phyloP scores from a whole-genome alignment of 2,888 invertebrate genomes.

The Thecocarcelia acutangulata region DNA sequence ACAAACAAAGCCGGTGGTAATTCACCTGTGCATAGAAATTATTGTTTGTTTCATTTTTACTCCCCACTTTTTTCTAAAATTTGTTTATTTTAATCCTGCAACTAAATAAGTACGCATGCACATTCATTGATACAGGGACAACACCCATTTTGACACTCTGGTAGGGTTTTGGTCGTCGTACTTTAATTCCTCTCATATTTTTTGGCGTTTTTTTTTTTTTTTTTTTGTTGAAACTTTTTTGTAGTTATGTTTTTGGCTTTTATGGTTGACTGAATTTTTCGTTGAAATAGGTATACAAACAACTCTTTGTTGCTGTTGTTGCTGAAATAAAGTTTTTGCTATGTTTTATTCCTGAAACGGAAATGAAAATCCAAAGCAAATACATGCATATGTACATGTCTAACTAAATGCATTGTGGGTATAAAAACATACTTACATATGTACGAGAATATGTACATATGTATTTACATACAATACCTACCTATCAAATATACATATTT shows the following conservation, averaged over 20 bases:
- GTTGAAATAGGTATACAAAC: conserved; percentile 28
- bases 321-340: conserved; percentile 38
- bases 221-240: conserved; percentile 36
- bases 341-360: conserved; percentile 53
- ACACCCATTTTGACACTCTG: conserved; percentile 57
- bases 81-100: conserved; percentile 1
- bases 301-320: too few species aligned
- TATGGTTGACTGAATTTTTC: conserved; percentile 56
- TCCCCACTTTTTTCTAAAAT: conserved; percentile 19
- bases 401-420: background rate
- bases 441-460: too few species aligned
- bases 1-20: conserved; percentile 12
- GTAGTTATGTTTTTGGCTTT: conserved; percentile 16
- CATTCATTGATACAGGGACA: conserved; percentile 41
- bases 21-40: conserved; percentile 26
- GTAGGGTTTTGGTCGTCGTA: conserved; percentile 24
- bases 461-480: too few species aligned
- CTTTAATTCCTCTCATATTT: conserved; percentile 16
- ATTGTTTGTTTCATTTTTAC: background rate
- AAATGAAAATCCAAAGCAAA: conserved; percentile 56
- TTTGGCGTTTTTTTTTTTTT: conserved; percentile 42
- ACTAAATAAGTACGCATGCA: background rate
- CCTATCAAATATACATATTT: too few species aligned
- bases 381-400: background rate
- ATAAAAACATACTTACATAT: background rate